Evolutionary conservation across 2,113 vertebrate genomes (phyloP).

Genomic region (Poicephalus gulielmi): DNA sequence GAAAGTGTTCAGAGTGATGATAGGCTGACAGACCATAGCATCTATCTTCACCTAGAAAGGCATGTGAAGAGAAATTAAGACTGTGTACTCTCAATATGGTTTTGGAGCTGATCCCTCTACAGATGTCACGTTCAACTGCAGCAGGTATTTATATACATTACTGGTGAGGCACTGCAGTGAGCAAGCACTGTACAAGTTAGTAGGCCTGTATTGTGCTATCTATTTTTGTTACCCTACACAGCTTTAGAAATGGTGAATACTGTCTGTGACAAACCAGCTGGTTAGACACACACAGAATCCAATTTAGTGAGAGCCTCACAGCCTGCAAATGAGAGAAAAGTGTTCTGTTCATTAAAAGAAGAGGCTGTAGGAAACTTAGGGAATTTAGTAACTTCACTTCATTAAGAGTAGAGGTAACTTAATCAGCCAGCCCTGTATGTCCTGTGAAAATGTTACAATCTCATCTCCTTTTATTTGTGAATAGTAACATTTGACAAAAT

Average conservation of each 20-base stretch:
- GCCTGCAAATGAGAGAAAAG: not conserved
- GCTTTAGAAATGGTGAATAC: not conserved
- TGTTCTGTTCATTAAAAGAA: not conserved
- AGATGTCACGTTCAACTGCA: slow-evolving; percentile 25
- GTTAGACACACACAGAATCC: not conserved
- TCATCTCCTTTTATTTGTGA: not conserved
- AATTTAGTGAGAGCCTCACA: not conserved
- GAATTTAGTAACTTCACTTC: not conserved
- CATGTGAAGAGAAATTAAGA: not conserved
- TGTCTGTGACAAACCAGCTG: not conserved
- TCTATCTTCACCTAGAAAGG: slow-evolving; percentile 17
- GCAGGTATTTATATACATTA: slow-evolving; percentile 31
- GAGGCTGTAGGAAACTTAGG: not conserved
- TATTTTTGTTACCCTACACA: not conserved
- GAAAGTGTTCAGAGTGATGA: not conserved
- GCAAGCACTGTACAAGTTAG: not conserved
- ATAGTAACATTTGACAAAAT: not conserved
- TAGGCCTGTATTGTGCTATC: not conserved
- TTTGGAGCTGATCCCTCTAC: slow-evolving; percentile 28
- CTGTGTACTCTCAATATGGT: not conserved
- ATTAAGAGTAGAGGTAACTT: not conserved
- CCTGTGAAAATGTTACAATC: not conserved
- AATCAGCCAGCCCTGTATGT: not conserved
- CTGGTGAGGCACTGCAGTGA: not conserved
- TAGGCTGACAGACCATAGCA: not conserved